Percentiles rank a stretch among this genome's conserved stretches.
These are phyloP conservation scores for Campylomormyrus numenius DNA, from an alignment of 2,113 vertebrate species.

Conservation along the genomic window DNA sequence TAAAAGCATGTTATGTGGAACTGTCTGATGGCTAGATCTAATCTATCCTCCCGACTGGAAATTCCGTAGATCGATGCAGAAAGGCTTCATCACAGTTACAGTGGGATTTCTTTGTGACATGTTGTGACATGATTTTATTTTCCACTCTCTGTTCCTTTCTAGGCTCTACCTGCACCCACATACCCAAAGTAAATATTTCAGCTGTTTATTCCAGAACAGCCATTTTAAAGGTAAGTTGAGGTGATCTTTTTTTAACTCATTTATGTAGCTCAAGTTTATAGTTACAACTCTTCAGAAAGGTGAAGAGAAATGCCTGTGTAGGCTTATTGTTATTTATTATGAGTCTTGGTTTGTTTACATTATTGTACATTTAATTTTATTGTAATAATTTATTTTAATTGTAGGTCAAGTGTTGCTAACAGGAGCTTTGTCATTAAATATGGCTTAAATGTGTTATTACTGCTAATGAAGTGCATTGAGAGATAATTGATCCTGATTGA, in stretches of 20 bases:
- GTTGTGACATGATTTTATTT: background rate
- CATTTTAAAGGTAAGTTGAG: slow-evolving; percentile 12
- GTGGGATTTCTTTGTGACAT: background rate
- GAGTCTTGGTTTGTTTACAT: background rate
- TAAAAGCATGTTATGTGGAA: background rate
- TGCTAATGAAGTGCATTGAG: background rate
- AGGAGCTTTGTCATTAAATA: background rate
- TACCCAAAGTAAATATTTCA: background rate
- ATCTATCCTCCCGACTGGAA: background rate
- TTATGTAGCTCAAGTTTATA: background rate
- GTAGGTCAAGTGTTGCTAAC: background rate
- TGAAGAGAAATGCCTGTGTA: background rate
- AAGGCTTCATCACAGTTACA: background rate
- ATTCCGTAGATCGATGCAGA: background rate
- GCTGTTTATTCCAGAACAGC: background rate
- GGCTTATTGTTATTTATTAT: background rate
- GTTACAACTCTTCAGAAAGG: background rate
- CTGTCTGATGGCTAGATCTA: background rate
- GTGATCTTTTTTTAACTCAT: background rate
- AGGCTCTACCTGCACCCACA: slow-evolving; percentile 1
- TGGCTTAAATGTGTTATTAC: background rate
- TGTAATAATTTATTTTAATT: background rate
- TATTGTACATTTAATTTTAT: background rate
- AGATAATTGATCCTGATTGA: background rate
- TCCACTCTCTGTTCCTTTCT: background rate